Evolutionary conservation across 1,140 invertebrate species (phyloP).

Genomic region (Diachasma alloeum): DNA sequence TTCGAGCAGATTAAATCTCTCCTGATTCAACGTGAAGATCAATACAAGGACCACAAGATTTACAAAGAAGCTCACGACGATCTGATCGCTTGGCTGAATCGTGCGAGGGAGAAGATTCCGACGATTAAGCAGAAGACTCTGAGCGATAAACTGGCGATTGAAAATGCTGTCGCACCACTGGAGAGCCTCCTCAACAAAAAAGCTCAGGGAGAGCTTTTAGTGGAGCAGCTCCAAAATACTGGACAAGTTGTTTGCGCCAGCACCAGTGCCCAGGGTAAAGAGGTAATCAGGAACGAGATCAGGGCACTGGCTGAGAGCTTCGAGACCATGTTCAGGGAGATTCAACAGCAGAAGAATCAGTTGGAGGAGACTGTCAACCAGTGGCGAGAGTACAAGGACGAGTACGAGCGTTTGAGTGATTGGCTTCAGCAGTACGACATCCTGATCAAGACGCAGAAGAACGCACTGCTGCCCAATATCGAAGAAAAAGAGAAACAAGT

Average conservation of each 20-base stretch:
- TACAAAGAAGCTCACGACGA: slow-evolving; percentile 93
- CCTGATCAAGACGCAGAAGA: slow-evolving; percentile 89
- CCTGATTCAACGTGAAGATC: slow-evolving; percentile 80
- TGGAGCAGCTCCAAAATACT: slow-evolving; percentile 86
- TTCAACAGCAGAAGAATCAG: slow-evolving; percentile 84
- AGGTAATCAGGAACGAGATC: slow-evolving; percentile 85
- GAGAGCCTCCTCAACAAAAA: slow-evolving; percentile 88
- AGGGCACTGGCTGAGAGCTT: slow-evolving; percentile 84
- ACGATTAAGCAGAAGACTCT: slow-evolving; percentile 84
- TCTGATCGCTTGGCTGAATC: slow-evolving; percentile 82
- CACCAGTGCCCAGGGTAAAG: slow-evolving; percentile 81
- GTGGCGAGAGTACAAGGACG: slow-evolving; percentile 91
- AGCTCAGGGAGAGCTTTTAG: slow-evolving; percentile 86
- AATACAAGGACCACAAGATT: slow-evolving; percentile 85
- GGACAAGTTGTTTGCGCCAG: slow-evolving; percentile 86
- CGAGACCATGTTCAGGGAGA: slow-evolving; percentile 84
- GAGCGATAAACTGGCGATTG: slow-evolving; percentile 87
- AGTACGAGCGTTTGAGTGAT: slow-evolving; percentile 89
- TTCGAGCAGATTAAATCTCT: slow-evolving; percentile 71
- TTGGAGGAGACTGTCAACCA: slow-evolving; percentile 83
- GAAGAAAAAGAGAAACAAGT: slow-evolving; percentile 89
- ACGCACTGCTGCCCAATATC: slow-evolving; percentile 81
- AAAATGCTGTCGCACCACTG: slow-evolving; percentile 85
- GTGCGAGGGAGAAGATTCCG: slow-evolving; percentile 88
- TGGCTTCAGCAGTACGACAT: slow-evolving; percentile 95